Percentiles rank a stretch among this genome's conserved stretches.
Evolutionary conservation across 2,888 invertebrate genomes (phyloP).

Genomic region (Camponotus fellah): DNA sequence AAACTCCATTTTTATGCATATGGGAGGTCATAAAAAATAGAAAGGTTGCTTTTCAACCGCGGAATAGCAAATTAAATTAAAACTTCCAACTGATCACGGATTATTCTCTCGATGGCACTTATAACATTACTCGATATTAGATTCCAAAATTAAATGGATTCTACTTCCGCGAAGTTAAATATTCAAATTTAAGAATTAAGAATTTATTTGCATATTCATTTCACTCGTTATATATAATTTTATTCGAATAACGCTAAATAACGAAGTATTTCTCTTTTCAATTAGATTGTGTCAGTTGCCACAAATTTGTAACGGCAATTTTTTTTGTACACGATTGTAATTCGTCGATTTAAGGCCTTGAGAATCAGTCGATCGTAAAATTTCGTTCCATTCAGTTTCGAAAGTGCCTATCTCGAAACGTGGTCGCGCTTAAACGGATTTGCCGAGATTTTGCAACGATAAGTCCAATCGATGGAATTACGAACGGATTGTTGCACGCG

Average conservation of each 20-base stretch:
- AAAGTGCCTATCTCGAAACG: slow-evolving; percentile 6
- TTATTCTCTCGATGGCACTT: not conserved
- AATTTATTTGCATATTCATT: not conserved
- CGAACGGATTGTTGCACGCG: not conserved
- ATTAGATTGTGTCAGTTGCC: not conserved
- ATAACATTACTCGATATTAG: not conserved
- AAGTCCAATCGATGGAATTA: slow-evolving; percentile 1
- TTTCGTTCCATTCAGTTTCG: slow-evolving; percentile 22
- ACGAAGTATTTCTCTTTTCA: slow-evolving; percentile 1
- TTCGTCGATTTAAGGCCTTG: slow-evolving; percentile 17
- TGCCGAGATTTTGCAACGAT: slow-evolving; percentile 21
- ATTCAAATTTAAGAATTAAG: not conserved
- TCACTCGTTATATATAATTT: not conserved
- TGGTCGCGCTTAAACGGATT: not conserved
- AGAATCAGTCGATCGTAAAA: slow-evolving; percentile 20
- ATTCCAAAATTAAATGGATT: not conserved
- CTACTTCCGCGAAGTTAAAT: not conserved
- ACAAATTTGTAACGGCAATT: not conserved
- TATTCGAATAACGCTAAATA: not conserved
- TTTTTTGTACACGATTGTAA: slow-evolving; percentile 7
- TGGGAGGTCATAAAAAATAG: not conserved
- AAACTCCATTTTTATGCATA: slow-evolving; percentile 2
- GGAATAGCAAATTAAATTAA: not conserved
- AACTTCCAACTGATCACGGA: not conserved
- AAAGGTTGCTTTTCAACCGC: not conserved